phyloP scores from a whole-genome alignment of 2,888 invertebrate species.

The Cheilosia soror region DNA sequence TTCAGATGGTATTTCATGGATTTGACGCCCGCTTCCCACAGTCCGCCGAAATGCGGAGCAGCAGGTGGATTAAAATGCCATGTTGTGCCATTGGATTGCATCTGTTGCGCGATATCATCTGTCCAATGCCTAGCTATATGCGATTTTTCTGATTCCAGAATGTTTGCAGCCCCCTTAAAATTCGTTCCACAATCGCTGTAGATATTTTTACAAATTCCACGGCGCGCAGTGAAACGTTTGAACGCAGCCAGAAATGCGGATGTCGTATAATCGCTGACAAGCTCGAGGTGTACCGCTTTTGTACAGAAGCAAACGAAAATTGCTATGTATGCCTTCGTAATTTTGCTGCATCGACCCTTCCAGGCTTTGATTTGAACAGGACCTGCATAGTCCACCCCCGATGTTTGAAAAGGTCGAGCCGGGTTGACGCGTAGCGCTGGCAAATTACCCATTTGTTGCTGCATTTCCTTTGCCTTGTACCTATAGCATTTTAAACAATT shows the following conservation, averaged over 20 bases:
- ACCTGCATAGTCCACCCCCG: too few species aligned
- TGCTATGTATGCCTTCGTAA: slow-evolving; percentile 45
- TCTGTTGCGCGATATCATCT: slow-evolving; percentile 1
- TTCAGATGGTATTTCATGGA: slow-evolving; percentile 19
- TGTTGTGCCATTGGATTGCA: slow-evolving; percentile 24
- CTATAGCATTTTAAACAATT: slow-evolving; percentile 42
- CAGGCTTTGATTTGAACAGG: too few species aligned
- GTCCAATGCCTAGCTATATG: slow-evolving; percentile 18
- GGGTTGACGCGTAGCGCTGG: background rate
- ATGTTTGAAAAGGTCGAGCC: too few species aligned
- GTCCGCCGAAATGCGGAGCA: slow-evolving; percentile 21
- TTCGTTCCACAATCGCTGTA: slow-evolving; percentile 41
- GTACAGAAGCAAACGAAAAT: slow-evolving; percentile 58
- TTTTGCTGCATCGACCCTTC: slow-evolving; percentile 20
- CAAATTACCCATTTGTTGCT: slow-evolving; percentile 41
- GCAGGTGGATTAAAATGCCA: slow-evolving; percentile 39
- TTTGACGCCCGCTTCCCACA: too few species aligned
- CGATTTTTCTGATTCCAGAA: slow-evolving; percentile 5
- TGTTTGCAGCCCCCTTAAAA: slow-evolving; percentile 39
- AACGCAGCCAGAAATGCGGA: slow-evolving; percentile 43
- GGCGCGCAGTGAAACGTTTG: slow-evolving; percentile 32
- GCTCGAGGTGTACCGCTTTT: slow-evolving; percentile 58
- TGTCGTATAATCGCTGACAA: slow-evolving; percentile 29
- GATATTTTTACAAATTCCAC: too few species aligned
- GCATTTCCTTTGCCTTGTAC: slow-evolving; percentile 15